Percentiles rank a stretch among this genome's conserved stretches.
Conservation (phyloP, 2,888 invertebrate genomes). For the Euzophera pinguis region DNA sequence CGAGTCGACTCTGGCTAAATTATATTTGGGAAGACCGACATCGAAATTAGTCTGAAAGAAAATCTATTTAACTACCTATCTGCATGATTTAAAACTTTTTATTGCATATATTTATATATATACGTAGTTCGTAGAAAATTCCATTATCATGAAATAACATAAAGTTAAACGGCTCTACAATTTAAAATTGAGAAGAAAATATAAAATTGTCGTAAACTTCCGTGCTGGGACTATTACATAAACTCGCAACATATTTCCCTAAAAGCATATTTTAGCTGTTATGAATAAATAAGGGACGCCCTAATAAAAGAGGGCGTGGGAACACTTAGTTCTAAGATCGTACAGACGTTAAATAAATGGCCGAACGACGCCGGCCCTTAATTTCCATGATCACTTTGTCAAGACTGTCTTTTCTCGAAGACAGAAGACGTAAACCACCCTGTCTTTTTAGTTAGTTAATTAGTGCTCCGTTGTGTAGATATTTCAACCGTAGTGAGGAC, state of each 20-base stretch:
- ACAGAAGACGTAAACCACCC: neutral
- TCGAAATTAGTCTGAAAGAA: too few species aligned
- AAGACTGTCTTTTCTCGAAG: neutral
- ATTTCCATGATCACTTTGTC: neutral
- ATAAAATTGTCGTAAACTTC: neutral
- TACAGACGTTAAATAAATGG: neutral
- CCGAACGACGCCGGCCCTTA: neutral
- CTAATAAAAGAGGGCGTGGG: constrained; percentile 9
- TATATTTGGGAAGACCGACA: too few species aligned
- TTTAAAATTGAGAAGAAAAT: neutral
- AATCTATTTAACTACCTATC: too few species aligned
- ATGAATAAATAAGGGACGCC: constrained; percentile 3
- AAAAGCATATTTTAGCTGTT: constrained; percentile 7
- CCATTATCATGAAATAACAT: too few species aligned
- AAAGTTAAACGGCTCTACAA: neutral
- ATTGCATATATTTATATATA: neutral
- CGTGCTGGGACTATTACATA: neutral
- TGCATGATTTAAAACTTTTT: too few species aligned
- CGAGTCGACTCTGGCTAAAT: too few species aligned
- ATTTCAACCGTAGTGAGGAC: too few species aligned
- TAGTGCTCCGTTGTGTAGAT: too few species aligned
- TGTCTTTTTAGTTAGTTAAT: too few species aligned
- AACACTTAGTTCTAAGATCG: constrained; percentile 1
- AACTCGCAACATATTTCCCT: neutral
- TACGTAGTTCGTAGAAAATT: neutral